Percentiles rank a stretch among this genome's conserved stretches.
phyloP scores from a whole-genome alignment of 1,140 invertebrate genomes.

The Heliconius congener region DNA sequence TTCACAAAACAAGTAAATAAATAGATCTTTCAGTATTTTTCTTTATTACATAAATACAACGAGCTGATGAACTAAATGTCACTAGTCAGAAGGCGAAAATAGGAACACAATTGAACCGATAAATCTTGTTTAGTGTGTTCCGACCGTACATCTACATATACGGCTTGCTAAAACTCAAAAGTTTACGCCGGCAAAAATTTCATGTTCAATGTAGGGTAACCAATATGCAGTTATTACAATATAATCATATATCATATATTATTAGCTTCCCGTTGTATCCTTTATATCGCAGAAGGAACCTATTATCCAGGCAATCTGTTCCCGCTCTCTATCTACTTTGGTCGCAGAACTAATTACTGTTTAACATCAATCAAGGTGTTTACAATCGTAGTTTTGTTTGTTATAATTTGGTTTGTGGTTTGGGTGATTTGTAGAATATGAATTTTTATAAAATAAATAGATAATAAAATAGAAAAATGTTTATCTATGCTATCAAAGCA shows the following conservation, averaged over 20 bases:
- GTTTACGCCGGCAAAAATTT: constrained; percentile 24
- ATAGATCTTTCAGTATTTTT: not conserved
- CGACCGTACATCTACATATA: constrained; percentile 30
- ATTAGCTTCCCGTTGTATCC: no score
- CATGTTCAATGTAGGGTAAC: constrained; percentile 26
- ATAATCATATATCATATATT: not conserved
- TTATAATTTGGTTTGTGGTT: no score
- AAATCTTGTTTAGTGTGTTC: constrained; percentile 34
- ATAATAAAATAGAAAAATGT: no score
- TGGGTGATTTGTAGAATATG: no score
- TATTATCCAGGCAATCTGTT: no score
- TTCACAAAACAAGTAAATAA: not conserved
- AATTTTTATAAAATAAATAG: no score
- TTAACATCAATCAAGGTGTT: no score
- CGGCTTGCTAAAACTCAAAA: constrained; percentile 30
- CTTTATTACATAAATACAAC: not conserved
- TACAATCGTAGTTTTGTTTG: no score
- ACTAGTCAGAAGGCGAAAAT: constrained; percentile 23
- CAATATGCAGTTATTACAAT: not conserved
- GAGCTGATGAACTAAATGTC: constrained; percentile 1
- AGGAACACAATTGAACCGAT: constrained; percentile 31
- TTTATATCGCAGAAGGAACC: no score
- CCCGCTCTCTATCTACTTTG: no score
- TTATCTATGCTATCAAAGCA: no score
- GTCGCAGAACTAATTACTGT: no score